A percentile compares a stretch with the other conserved stretches of the same genome.
Evolutionary conservation across 2,888 invertebrate species (phyloP).

Genomic region (Tortricodes alternella): DNA sequence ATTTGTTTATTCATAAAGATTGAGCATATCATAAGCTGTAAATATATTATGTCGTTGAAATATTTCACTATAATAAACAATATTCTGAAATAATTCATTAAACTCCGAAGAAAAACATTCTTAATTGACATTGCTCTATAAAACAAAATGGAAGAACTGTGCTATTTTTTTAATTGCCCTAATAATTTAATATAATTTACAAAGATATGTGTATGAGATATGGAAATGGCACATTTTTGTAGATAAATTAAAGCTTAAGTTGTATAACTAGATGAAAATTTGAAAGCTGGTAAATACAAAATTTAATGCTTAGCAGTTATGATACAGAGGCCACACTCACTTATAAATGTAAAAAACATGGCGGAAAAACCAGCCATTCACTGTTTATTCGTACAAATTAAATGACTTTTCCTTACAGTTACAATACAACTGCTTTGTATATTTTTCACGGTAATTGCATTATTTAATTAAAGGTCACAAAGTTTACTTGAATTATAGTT

Average conservation of each 20-base stretch:
- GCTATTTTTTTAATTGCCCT: constrained; percentile 35
- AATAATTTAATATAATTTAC: constrained; percentile 32
- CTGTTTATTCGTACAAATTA: constrained; percentile 6
- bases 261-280: constrained; percentile 25
- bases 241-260: constrained; percentile 38
- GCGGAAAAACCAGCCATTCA: constrained; percentile 10
- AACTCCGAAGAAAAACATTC: constrained; percentile 34
- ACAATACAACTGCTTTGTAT: background rate
- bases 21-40: constrained; percentile 58
- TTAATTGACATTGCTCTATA: constrained; percentile 40
- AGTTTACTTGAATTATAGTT: no score
- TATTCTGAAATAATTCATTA: constrained; percentile 24
- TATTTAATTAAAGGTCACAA: no score
- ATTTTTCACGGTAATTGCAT: background rate
- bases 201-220: constrained; percentile 49
- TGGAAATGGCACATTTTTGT: constrained; percentile 43
- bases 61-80: constrained; percentile 31
- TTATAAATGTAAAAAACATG: constrained; percentile 29
- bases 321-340: constrained; percentile 30
- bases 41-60: constrained; percentile 26
- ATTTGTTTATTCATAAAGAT: constrained; percentile 44
- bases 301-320: constrained; percentile 27
- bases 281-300: constrained; percentile 24
- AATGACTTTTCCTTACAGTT: background rate
- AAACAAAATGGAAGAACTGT: constrained; percentile 47